Conservation (phyloP, 2,113 vertebrate genomes). For the Nanorana parkeri region DNA sequence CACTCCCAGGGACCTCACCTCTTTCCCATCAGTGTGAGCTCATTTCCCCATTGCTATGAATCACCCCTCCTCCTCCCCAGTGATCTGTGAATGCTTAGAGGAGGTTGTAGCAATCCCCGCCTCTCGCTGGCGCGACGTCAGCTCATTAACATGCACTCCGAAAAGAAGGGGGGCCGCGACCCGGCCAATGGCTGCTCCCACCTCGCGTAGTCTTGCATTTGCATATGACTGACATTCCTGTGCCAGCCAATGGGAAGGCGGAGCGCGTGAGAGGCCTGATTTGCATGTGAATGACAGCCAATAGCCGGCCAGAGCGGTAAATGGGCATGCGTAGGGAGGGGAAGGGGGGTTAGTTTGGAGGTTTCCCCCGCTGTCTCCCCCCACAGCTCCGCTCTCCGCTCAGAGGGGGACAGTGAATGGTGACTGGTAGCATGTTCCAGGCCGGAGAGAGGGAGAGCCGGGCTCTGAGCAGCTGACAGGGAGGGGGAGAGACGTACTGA, state of each 20-base stretch:
- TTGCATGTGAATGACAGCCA: conserved; percentile 54
- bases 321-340: conserved; percentile 51
- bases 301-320: conserved; percentile 45
- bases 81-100: not conserved
- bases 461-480: conserved; percentile 5
- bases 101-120: conserved; percentile 52
- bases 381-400: conserved; percentile 19
- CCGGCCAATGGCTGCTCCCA: not conserved
- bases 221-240: conserved; percentile 55
- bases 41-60: not conserved
- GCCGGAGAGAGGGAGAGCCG: conserved; percentile 7
- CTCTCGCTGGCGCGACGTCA: conserved; percentile 1
- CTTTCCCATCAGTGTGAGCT: conserved; percentile 7
- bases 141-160: conserved; percentile 4
- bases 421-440: conserved; percentile 42
- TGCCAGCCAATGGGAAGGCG: conserved; percentile 20
- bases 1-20: not conserved
- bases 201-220: conserved; percentile 22
- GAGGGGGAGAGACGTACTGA: not conserved
- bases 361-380: conserved; percentile 36
- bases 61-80: conserved; percentile 2
- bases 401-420: conserved; percentile 51
- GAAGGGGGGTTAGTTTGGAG: not conserved
- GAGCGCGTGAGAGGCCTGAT: conserved; percentile 36
- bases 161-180: not conserved